Base-by-base conservation (phyloP, 1,140 invertebrate genomes). In the Prorops nasuta region DNA sequence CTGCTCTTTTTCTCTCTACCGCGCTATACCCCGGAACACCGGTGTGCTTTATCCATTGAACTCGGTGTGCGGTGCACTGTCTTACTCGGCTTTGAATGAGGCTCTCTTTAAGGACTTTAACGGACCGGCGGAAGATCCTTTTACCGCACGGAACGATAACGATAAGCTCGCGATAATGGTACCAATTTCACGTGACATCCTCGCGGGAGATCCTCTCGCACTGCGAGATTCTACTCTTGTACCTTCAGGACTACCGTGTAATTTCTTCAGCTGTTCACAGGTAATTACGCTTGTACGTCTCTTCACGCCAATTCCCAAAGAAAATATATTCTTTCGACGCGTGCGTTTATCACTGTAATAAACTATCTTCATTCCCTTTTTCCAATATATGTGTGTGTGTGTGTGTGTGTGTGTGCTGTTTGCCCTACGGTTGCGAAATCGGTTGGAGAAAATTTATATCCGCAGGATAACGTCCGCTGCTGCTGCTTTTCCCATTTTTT, bases 161-260 rank as follows among this genome's bases (percentile, higher is more conserved):
- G 57, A 59, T 59, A 59, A 59, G 44, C 54, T 38, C 17, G 40
- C 34, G 49, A 59, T 56, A 58, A 56, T 59, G 37, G 45, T 36
- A 24, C 45, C 45, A 52, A 56, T 56, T 49, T 22, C 21, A 36
- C 40, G 18, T 46, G 43, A 56, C 51, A 19, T 53, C 15, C 37
- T 43, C 31, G 28, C 37, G 34, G 37, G 42, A 19, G 14, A 42
- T 32, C 39, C 37, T 28, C n/a, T 19, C 3, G 9, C 24, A 14
- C 22, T 41, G 3, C 18, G 40, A 15, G 20, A 10, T 12, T 15
- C 20, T 20, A 22, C 45, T 43, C 44, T 49, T 21, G 12, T 35
- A 42, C 42, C 15, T 44, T 34, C 19, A 50, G 44, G 42, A 55
- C 38, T 45, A n/a, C 24, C 32, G 15, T 51, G 49, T 51, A 42